Evolutionary conservation across 2,113 vertebrate species (phyloP), one percentile per base, ranked within the genome.

Genomic region (Pterophyllum scalare): DNA sequence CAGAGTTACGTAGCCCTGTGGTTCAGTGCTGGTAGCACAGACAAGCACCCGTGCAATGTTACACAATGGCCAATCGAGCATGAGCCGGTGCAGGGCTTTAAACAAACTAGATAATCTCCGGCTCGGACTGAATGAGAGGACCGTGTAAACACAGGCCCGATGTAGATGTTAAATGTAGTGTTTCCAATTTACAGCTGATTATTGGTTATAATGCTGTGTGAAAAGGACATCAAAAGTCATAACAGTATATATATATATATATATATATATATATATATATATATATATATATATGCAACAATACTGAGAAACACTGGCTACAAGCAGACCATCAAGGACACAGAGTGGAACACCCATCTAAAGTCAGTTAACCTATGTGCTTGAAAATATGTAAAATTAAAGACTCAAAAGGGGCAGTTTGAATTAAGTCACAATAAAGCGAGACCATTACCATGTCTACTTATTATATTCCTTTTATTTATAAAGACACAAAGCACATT

Each of bases 31-130:
- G 72, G 81, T 91, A 83, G 89, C 85, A 78, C 64, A 81, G 77
- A 61, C 65, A 46, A 86, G 57, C 26, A 82, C 79, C 67, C 31
- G 75, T 83, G 72, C 43, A 85, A 85, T 88, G 60, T 83, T 77
- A 89, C 79, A 91, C 85, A 88, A 67, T 40, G 76, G 38, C 58
- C 80, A 92, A 82, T 59, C 20, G 12, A 83, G 85, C 83, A 81
- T 65, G 87, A 87, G 64, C 31, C 61, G 56, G 52, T 26, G 24
- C 86, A 81, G 17, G 52, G 61, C 56, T 90, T 60, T 2, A 75
- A 61, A 86, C 60, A 84, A 83, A 82, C 81, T 33, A 81, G 38
- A 81, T 19, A 74, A 49, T 83, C 72, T 85, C 77, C 19, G 11
- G 13, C 19, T 54, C 10, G 43, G 49, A 70, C 61, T 58, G 75